Base-by-base conservation (phyloP, 2,113 vertebrate species). In the Amphiprion ocellaris region DNA sequence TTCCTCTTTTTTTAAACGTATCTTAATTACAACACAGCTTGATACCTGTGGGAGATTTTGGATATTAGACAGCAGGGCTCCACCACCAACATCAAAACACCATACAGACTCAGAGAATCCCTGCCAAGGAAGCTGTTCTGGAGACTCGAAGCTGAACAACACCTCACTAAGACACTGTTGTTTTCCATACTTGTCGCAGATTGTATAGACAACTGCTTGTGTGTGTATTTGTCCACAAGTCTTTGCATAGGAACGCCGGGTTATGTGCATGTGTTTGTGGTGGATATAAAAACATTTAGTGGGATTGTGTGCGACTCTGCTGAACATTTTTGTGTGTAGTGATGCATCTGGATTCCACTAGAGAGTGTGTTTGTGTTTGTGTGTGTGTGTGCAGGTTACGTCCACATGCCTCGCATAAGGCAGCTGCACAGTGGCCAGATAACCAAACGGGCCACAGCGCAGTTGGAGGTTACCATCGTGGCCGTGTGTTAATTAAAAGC, bases 401-500 rank as follows among this genome's bases (percentile, higher is more conserved):
- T 62, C 58, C 44, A 54, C 71, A 56, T 7, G 8, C 33, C 21
- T 44, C 10, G 61, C 76, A 70, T 24, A 49, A 62, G 52, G 39
- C 87, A 89, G 87, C 87, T 85, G 81, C 76, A 71, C 26, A 33
- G 14, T 19, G 73, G 85, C 81, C 79, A 81, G 85, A 87, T 75
- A 75, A 82, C 84, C 84, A 50, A 87, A 72, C 64, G 19, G 81
- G 77, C 84, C 53, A 16, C 37, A 37, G 84, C 79, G 1, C 85
- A 79, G 87, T 65, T 49, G 77, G 80, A 87, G 86, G 87, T 84
- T 84, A 79, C 87, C 79, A 80, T 85, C 79, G 33, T 60, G 80
- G 80, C 80, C 72, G 60, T 10, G 87, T 87, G 81, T 83, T 90
- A 91, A 93, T 93, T 90, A 93, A 89, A 93, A 90, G 91, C 85